Evolutionary conservation across 2,113 vertebrate genomes (phyloP), one percentile per base, ranked within the genome.

Genomic region (Clarias gariepinus): DNA sequence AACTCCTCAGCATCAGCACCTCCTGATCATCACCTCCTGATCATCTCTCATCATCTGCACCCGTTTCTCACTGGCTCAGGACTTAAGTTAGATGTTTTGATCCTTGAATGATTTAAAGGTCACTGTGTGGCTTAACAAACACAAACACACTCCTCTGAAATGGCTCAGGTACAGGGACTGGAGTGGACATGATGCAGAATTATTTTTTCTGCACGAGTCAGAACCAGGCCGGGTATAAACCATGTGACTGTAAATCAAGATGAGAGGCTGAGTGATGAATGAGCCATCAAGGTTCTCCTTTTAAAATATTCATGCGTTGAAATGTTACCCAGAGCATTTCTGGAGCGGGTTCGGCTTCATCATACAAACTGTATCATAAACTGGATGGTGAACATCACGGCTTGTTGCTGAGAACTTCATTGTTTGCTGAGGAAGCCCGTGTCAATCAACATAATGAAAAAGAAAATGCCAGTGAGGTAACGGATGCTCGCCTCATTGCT

Each of bases 381-480:
- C 21, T 68, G 79, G n/a, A 76, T 21, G 30, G 36, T 47, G 77
- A 76, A 81, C 33, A 82, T 82, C 53, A 53, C 82, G 88, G 33
- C 21, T 60, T 66, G 80, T 28, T 66, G 33, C 30, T 52, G 60
- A 15, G 82, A 25, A 28, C 57, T 57, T 81, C 19, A 47, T 76
- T 64, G 47, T 82, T 83, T 66, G 86, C 55, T 18, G 79, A 57
- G 81, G 92, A 89, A 84, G 86, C 58, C 89, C 94, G 91, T 96
- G 80, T 97, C 97, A 97, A 98, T 98, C 95, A 97, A 93, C 95
- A 96, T 98, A 98, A 98, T 98, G 97, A 98, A 97, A 93, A 96
- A 95, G 95, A 96, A 94, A 95, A 96, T 96, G 95, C 94, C 94
- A 95, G 78, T 93, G 93, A 94, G 95, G 97, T 98, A 98, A 98